Percentiles rank a stretch among this genome's conserved stretches.
Conservation (phyloP, 2,797 vertebrate species). For the Chiropotes sagulatus region DNA sequence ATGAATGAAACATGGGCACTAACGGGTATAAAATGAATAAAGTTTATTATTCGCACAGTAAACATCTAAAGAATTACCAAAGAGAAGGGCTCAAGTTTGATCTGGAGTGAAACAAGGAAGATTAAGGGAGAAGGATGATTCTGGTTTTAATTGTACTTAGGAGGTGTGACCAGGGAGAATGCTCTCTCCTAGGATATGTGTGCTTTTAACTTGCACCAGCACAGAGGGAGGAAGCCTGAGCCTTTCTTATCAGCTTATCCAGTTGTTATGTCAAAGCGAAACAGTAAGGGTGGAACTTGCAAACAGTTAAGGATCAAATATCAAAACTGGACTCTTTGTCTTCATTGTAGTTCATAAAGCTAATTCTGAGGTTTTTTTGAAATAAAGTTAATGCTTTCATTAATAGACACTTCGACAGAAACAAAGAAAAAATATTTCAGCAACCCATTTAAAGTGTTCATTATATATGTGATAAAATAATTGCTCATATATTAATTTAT, state of each 20-base stretch:
- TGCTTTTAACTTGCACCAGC: neutral
- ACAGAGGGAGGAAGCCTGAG: accelerated
- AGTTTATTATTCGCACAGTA: neutral
- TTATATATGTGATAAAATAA: neutral
- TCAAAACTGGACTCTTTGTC: neutral
- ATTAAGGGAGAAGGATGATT: neutral
- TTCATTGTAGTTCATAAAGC: neutral
- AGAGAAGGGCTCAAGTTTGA: neutral
- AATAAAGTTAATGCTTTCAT: neutral
- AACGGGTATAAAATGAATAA: neutral
- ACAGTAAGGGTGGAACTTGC: neutral
- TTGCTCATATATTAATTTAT: neutral
- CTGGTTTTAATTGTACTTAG: neutral
- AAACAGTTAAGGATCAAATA: neutral
- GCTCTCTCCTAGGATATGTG: too few species aligned
- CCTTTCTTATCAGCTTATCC: neutral
- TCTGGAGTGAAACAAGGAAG: neutral
- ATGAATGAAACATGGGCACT: neutral
- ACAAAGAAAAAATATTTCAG: neutral
- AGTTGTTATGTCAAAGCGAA: neutral
- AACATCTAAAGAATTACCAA: neutral
- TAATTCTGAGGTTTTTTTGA: neutral
- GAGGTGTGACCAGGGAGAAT: neutral
- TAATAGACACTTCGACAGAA: neutral
- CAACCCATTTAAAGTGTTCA: neutral